These are phyloP conservation scores for Gadus macrocephalus DNA, from an alignment of 2,113 vertebrate genomes.

Conservation along the genomic window DNA sequence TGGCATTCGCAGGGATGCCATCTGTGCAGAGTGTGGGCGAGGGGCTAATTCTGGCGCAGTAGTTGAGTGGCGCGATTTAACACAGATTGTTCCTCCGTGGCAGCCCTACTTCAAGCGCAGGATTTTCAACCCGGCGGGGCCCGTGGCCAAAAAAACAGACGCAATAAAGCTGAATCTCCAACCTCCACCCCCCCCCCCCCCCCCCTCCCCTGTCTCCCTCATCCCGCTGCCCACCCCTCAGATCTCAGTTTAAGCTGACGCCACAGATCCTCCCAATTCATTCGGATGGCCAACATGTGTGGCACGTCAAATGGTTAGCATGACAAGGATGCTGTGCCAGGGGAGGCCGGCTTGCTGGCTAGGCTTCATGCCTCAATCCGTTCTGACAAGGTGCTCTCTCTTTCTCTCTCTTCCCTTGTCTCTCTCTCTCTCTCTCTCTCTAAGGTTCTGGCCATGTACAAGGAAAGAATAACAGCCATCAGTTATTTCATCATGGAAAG, in stretches of 20 bases:
- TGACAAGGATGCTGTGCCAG: constrained; percentile 59
- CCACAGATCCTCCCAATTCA: constrained; percentile 51
- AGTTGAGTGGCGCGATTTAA: constrained; percentile 54
- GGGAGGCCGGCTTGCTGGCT: constrained; percentile 50
- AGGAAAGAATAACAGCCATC: constrained; percentile 44
- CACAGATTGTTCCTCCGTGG: constrained; percentile 57
- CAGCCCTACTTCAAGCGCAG: constrained; percentile 41
- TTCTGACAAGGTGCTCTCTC: constrained; percentile 53
- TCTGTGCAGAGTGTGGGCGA: constrained; percentile 67
- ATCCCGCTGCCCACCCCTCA: not conserved
- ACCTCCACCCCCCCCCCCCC: too few relatives aligned
- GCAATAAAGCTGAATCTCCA: constrained; percentile 45
- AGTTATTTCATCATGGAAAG: constrained; percentile 49
- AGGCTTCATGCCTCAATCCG: constrained; percentile 51
- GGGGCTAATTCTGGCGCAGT: constrained; percentile 73
- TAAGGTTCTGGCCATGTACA: constrained; percentile 41
- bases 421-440: constrained; percentile 36
- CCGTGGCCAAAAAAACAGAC: constrained; percentile 33
- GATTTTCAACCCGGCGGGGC: constrained; percentile 31
- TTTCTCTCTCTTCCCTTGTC: constrained; percentile 31
- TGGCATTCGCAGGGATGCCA: constrained; percentile 72
- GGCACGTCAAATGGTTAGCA: constrained; percentile 59
- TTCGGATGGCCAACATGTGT: constrained; percentile 57
- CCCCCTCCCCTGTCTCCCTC: not conserved
- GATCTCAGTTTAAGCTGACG: constrained; percentile 44